Base-by-base conservation (phyloP, 30 jellyfish, hydroid and myxozoan species). In the Chrysaora quinquecirrha region DNA sequence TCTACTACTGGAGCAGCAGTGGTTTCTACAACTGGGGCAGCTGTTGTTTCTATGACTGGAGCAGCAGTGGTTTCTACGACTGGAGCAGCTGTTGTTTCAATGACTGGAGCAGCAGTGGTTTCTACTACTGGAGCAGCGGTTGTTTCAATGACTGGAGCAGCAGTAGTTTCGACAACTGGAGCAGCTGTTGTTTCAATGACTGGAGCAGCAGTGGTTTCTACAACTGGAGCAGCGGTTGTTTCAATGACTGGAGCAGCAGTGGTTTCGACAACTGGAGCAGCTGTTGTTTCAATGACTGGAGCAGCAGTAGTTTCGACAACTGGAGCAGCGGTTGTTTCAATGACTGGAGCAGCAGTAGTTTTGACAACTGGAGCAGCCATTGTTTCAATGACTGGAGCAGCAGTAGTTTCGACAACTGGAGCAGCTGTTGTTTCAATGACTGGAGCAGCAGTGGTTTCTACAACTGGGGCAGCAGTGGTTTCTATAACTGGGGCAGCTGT, bases 281-380 rank as follows among this genome's bases (percentile, higher is more conserved):
- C 24, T 1, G 84, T 54, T 1, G 32, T 38, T 21, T 49, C 68
- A 1, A 54, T 27, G 14, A 32, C 84, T 24, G 71, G 71, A 33
- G 84, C 71, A 18, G 73, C 84, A 2, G 71, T 38, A 19, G 84
- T 72, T 34, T 72, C 84, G 10, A 64, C 87, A 78, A 60, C 71
- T 58, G 76, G 76, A 33, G 71, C 75, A 34, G 82, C 75, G 19
- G 67, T 47, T 3, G 89, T 66, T 24, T 35, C 82, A 9, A 64
- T 19, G 23, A 68, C 74, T 11, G 82, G 73, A 50, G 73, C 81
- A 27, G 74, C 79, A 14, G 69, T 64, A 47, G 75, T 27, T 52
- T 56, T 30, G 7, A 64, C 62, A 22, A 38, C 87, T 27, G 76
- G 61, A 4, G 67, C 78, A 31, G 67, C 75, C 31, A 80, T 75